Evolutionary conservation across 2,797 vertebrate species (phyloP).

Genomic region (Melanogrammus aeglefinus): DNA sequence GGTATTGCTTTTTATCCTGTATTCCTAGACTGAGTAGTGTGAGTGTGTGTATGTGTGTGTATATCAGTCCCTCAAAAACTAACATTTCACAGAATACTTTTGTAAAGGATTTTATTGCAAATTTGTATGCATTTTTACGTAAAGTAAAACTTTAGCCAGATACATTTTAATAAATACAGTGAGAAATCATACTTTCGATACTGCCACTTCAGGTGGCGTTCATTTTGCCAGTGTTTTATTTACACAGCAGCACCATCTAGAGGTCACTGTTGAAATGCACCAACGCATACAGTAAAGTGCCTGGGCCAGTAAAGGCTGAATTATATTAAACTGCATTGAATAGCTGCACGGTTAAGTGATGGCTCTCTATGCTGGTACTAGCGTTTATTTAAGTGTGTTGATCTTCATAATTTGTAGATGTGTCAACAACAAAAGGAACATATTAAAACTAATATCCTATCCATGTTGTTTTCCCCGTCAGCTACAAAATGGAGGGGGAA

Average conservation of each 20-base stretch:
- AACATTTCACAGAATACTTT: slow-evolving; percentile 18
- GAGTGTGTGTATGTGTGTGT: too few species aligned
- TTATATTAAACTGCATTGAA: not conserved
- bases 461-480: not conserved
- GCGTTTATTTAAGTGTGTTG: not conserved
- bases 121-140: slow-evolving; percentile 55
- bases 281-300: slow-evolving; percentile 11
- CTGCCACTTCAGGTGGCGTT: slow-evolving; percentile 48
- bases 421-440: not conserved
- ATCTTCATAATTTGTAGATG: not conserved
- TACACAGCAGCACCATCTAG: slow-evolving; percentile 67
- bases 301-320: not conserved
- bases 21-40: not conserved
- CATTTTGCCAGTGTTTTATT: slow-evolving; percentile 48
- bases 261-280: slow-evolving; percentile 61
- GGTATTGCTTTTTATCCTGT: not conserved
- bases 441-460: not conserved
- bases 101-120: slow-evolving; percentile 70
- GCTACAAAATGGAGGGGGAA: not conserved
- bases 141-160: slow-evolving; percentile 60
- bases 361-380: not conserved
- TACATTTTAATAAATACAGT: slow-evolving; percentile 64
- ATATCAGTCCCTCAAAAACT: not conserved
- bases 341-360: not conserved
- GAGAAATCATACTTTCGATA: slow-evolving; percentile 42